Base-by-base conservation (phyloP, 2,888 invertebrate genomes). In the Ephialtes manifestator region DNA sequence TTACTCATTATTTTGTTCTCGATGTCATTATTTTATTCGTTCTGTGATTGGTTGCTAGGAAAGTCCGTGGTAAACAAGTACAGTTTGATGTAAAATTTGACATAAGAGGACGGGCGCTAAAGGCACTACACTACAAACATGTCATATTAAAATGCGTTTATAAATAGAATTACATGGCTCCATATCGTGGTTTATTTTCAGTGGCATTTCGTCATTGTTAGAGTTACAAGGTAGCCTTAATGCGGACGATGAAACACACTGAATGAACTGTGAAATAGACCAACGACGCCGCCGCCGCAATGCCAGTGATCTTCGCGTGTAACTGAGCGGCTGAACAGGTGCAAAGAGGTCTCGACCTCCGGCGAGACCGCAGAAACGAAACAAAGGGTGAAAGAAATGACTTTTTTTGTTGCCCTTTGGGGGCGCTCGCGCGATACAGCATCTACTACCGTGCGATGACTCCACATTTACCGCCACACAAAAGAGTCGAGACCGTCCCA, bases 401-500 rank as follows among this genome's bases (percentile, higher is more conserved):
- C 20, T 43, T 58, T 79, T 68, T 71, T n/a, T 3, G 46, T 55
- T 81, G 75, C 48, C 65, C 24, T 71, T 53, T 63, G 51, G 48
- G 78, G 74, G 51, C 48, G 68, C 39, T 72, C 63, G 46, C 58
- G 43, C 76, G 70, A 72, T 46, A 63, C 72, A 71, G 20, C 70
- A 39, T 65, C 67, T 58, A 58, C 67, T 58, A 58, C 81, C 55
- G 72, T 58, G 68, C 67, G 74, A 79, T 46, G 55, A 72, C 67
- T 70, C 43, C 80, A 70, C 84, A 77, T 70, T 84, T 84, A 77
- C 60, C 48, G 60, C 77, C 35, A 53, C 79, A 71, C 63, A 51
- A 51, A 71, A 79, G 39, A 79, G 63, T 11, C 85, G 87, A 89
- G 87, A 86, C 87, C 80, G 83, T 85, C 70, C 81, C 75, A 51